Conservation (phyloP, 1,140 invertebrate genomes). For the Micrasema minimum region DNA sequence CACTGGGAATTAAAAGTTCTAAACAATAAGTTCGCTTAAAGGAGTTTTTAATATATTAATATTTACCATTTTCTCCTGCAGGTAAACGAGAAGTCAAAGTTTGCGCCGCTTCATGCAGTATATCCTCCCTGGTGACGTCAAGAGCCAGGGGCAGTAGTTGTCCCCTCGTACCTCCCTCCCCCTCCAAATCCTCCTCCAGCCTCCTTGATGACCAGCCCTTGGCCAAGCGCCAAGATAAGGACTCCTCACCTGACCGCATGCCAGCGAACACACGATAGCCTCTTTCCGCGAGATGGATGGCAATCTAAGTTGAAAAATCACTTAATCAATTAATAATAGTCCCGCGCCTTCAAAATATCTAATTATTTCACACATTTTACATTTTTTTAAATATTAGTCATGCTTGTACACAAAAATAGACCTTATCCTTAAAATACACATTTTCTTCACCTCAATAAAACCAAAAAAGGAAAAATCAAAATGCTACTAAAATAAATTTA, state of each 20-base stretch:
- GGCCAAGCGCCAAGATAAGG: slow-evolving; percentile 66
- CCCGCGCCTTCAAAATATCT: no score
- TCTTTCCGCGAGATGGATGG: slow-evolving; percentile 73
- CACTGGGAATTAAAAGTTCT: no score
- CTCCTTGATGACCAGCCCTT: slow-evolving; percentile 72
- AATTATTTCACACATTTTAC: no score
- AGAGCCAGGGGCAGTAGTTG: slow-evolving; percentile 76
- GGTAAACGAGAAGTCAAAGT: slow-evolving; percentile 81
- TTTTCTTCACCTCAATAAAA: no score
- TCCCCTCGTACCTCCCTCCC: slow-evolving; percentile 64
- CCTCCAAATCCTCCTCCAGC: slow-evolving; percentile 61
- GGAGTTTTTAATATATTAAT: no score
- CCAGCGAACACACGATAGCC: slow-evolving; percentile 83
- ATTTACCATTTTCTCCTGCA: slow-evolving; percentile 83
- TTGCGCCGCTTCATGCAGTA: slow-evolving; percentile 80
- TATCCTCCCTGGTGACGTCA: slow-evolving; percentile 83
- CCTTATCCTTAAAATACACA: no score
- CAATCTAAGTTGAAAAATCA: slow-evolving; percentile 60
- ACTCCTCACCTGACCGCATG: slow-evolving; percentile 68
- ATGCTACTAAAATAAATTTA: no score
- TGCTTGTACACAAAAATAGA: no score
- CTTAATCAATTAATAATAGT: no score
- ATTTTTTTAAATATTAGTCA: no score
- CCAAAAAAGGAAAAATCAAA: no score
- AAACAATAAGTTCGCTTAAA: no score